These are phyloP conservation scores for Pelodytes ibericus DNA, from an alignment of 2,797 vertebrate species.

Conservation along the genomic window DNA sequence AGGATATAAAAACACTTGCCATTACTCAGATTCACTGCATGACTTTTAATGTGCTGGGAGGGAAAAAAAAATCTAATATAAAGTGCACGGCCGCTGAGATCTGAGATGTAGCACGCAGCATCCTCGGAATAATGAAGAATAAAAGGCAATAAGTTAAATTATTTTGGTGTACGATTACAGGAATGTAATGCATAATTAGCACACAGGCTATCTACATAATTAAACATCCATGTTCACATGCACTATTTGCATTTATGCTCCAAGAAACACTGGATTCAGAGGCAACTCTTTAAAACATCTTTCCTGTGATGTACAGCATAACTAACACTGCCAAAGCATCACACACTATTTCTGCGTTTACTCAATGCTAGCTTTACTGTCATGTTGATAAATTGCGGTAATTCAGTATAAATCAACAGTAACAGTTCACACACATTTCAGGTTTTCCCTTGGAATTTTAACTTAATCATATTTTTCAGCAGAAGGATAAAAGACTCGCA, in stretches of 20 bases:
- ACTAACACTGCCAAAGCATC: conserved; percentile 56
- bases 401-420: conserved; percentile 56
- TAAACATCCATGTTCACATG: conserved; percentile 49
- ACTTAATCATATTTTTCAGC: conserved; percentile 48
- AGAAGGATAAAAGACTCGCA: conserved; percentile 53
- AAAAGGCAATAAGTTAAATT: conserved; percentile 50
- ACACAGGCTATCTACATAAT: conserved; percentile 31
- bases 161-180: conserved; percentile 36
- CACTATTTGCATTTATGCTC: conserved; percentile 62
- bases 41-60: conserved; percentile 84
- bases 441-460: conserved; percentile 58
- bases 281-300: conserved; percentile 55
- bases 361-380: conserved; percentile 58
- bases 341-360: conserved; percentile 58
- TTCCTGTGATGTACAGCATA: conserved; percentile 55
- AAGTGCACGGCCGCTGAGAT: conserved; percentile 70
- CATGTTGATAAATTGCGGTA: conserved; percentile 57
- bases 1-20: conserved; percentile 89
- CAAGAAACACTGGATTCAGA: conserved; percentile 54
- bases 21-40: conserved; percentile 89
- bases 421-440: conserved; percentile 55
- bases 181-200: conserved; percentile 29
- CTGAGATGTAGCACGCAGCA: conserved; percentile 73
- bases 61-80: conserved; percentile 78
- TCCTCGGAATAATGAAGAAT: conserved; percentile 57